Percentiles rank a stretch among this genome's conserved stretches.
These are phyloP conservation scores for Myioborus miniatus DNA, from an alignment of 2,797 vertebrate genomes.

Conservation along the genomic window DNA sequence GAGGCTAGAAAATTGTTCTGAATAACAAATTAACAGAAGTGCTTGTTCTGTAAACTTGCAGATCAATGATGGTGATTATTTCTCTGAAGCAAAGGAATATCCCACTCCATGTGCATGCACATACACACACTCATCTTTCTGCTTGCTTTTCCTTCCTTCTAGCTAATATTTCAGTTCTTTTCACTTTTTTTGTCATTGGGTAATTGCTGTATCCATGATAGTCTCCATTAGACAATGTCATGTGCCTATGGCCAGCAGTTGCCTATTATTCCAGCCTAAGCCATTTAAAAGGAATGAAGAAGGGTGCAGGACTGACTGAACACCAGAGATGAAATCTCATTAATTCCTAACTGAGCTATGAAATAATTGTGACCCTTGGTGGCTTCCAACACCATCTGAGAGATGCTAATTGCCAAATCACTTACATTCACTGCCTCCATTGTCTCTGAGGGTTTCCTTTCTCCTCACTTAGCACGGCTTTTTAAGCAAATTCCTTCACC, in stretches of 20 bases:
- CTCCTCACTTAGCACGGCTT: not conserved
- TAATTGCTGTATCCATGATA: not conserved
- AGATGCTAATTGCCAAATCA: not conserved
- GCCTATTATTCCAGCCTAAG: not conserved
- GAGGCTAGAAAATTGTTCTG: not conserved
- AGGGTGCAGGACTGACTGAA: not conserved
- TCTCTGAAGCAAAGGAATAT: not conserved
- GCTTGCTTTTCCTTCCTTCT: not conserved
- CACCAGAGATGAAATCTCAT: not conserved
- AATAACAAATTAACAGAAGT: not conserved
- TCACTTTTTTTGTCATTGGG: not conserved
- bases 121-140: not conserved
- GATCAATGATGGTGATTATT: not conserved
- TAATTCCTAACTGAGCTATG: not conserved
- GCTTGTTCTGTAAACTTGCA: not conserved
- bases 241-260: not conserved
- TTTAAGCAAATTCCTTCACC: constrained; percentile 20
- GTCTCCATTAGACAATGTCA: not conserved
- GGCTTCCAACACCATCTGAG: not conserved
- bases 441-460: constrained; percentile 3
- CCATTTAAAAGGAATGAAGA: not conserved
- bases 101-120: not conserved
- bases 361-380: not conserved
- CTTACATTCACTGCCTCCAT: not conserved
- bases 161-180: not conserved